phyloP scores from a whole-genome alignment of 2,888 invertebrate genomes.

The Mellilla xanthometata region DNA sequence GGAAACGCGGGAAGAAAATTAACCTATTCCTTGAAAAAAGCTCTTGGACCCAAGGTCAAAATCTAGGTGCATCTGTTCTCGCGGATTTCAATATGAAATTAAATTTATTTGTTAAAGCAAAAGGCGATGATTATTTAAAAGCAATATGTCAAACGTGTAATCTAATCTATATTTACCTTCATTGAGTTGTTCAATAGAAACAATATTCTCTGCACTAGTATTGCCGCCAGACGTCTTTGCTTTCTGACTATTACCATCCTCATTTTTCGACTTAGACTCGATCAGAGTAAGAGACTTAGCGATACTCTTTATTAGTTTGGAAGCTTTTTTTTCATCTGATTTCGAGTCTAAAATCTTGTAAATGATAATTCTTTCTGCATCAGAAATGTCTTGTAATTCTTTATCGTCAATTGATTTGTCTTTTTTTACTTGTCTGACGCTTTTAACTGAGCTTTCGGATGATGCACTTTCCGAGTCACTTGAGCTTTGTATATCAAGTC shows the following conservation, averaged over 20 bases:
- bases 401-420: slow-evolving; percentile 28
- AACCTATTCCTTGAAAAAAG: too few relatives aligned
- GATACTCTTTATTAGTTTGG: slow-evolving; percentile 44
- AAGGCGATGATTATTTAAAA: too few relatives aligned
- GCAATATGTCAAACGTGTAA: too few relatives aligned
- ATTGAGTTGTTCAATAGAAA: slow-evolving; percentile 48
- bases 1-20: too few relatives aligned
- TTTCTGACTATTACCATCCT: slow-evolving; percentile 19
- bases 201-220: slow-evolving; percentile 31
- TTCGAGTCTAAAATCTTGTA: slow-evolving; percentile 67
- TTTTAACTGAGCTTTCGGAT: slow-evolving; percentile 57
- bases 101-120: too few relatives aligned
- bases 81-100: too few relatives aligned
- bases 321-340: slow-evolving; percentile 42
- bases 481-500: slow-evolving; percentile 36
- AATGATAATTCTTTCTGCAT: slow-evolving; percentile 68
- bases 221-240: slow-evolving; percentile 20
- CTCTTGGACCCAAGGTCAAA: too few relatives aligned
- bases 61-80: too few relatives aligned
- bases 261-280: slow-evolving; percentile 24
- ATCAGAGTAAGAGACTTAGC: slow-evolving; percentile 45
- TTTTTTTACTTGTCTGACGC: slow-evolving; percentile 35
- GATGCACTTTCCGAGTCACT: slow-evolving; percentile 43
- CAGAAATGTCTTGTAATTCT: slow-evolving; percentile 47
- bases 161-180: slow-evolving; percentile 44